phyloP scores from a whole-genome alignment of 2,113 vertebrate genomes.

The Phaetusa simplex region DNA sequence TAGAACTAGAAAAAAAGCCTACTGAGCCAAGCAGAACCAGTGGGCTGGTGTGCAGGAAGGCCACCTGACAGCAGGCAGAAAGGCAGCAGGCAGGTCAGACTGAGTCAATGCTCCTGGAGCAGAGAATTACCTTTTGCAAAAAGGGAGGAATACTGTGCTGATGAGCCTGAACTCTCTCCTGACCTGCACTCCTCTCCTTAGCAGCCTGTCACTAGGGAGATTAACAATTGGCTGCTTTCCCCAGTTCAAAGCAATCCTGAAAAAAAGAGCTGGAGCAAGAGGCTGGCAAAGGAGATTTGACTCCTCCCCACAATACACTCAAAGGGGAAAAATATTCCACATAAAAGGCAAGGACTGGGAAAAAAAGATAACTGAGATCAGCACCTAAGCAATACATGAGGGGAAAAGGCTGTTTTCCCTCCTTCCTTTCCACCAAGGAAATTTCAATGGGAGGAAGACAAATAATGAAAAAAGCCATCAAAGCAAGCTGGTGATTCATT shows the following conservation, averaged over 20 bases:
- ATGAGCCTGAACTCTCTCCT: background rate
- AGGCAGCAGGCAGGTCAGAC: background rate
- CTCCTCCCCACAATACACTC: background rate
- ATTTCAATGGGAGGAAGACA: constrained; percentile 45
- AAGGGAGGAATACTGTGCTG: background rate
- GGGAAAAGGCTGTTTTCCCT: constrained; percentile 16
- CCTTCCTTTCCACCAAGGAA: constrained; percentile 39
- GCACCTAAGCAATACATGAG: constrained; percentile 39
- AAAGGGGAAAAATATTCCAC: constrained; percentile 30
- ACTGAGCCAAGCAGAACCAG: background rate
- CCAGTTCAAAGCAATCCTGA: constrained; percentile 47
- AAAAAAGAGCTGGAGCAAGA: constrained; percentile 18
- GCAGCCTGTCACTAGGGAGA: constrained; percentile 50
- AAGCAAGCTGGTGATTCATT: constrained; percentile 61
- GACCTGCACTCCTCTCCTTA: background rate
- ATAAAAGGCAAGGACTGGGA: constrained; percentile 36
- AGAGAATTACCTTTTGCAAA: background rate
- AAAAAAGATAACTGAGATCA: constrained; percentile 53
- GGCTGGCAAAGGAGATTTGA: constrained; percentile 38
- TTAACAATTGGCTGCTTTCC: constrained; percentile 41
- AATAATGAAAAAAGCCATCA: constrained; percentile 58
- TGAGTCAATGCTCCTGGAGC: background rate
- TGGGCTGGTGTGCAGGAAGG: background rate
- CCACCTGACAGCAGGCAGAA: background rate
- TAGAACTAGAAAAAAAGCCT: background rate